These are phyloP conservation scores for Heliconius hortense DNA, from an alignment of 2,888 invertebrate genomes.

Conservation along the genomic window DNA sequence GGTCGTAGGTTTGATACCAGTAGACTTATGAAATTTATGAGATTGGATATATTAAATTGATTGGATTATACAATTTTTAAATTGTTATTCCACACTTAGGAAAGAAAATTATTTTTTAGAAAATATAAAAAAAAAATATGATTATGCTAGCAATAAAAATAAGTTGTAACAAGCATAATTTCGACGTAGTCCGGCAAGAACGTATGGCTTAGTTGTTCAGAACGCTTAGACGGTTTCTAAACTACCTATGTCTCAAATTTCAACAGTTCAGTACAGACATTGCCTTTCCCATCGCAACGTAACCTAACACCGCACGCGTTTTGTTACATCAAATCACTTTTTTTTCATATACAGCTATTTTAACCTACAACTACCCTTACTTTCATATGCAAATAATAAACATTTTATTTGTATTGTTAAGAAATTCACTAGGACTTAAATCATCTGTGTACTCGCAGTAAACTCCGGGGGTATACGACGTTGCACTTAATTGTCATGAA, in stretches of 20 bases:
- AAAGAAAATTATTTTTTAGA: no score
- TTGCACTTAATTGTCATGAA: slow-evolving; percentile 21
- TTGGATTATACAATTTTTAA: no score
- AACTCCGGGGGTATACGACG: neutral
- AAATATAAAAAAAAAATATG: no score
- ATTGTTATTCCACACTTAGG: no score
- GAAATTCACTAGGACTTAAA: slow-evolving; percentile 4
- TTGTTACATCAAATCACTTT: neutral
- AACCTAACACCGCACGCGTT: neutral
- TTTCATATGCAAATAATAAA: neutral
- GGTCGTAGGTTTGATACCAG: neutral
- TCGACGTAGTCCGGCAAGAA: no score
- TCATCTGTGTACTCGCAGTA: slow-evolving; percentile 1
- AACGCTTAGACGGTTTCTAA: no score
- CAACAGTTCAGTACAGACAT: no score
- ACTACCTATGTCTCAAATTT: no score
- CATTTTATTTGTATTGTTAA: neutral
- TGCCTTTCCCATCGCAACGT: neutral
- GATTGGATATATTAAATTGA: no score
- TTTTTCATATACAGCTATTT: neutral
- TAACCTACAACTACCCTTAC: neutral
- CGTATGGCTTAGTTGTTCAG: no score
- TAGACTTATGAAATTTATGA: neutral
- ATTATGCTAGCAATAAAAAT: no score
- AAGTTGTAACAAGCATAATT: no score